phyloP scores from a whole-genome alignment of 1,140 invertebrate genomes.

The Halesus radiatus region DNA sequence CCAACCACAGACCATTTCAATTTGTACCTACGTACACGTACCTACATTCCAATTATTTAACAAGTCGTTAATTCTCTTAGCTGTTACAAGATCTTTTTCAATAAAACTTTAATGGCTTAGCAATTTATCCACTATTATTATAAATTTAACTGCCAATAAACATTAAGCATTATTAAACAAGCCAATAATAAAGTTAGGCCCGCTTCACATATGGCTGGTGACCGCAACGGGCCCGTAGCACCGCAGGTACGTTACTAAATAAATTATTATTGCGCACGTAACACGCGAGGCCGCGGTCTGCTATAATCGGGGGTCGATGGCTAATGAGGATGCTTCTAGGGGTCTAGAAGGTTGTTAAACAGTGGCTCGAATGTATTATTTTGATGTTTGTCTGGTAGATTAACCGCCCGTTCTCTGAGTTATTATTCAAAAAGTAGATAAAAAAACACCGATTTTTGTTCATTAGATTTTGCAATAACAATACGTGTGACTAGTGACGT shows the following conservation, averaged over 20 bases:
- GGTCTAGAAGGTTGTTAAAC: background rate
- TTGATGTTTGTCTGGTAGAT: background rate
- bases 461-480: too few species aligned
- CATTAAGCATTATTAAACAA: background rate
- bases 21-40: background rate
- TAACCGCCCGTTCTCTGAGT: too few species aligned
- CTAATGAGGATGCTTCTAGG: conserved; percentile 1
- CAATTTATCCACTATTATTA: background rate
- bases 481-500: too few species aligned
- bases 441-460: too few species aligned
- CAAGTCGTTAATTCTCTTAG: background rate
- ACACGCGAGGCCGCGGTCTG: conserved; percentile 12
- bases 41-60: too few species aligned
- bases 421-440: too few species aligned
- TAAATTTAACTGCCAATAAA: background rate
- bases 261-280: conserved; percentile 1
- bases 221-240: background rate
- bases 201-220: conserved; percentile 10
- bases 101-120: background rate
- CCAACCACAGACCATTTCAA: background rate
- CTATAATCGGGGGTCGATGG: background rate
- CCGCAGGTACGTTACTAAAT: background rate
- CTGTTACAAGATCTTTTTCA: background rate
- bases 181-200: background rate
- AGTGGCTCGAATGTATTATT: background rate